phyloP scores from a whole-genome alignment of 2,113 vertebrate genomes.

The Scalopus aquaticus region DNA sequence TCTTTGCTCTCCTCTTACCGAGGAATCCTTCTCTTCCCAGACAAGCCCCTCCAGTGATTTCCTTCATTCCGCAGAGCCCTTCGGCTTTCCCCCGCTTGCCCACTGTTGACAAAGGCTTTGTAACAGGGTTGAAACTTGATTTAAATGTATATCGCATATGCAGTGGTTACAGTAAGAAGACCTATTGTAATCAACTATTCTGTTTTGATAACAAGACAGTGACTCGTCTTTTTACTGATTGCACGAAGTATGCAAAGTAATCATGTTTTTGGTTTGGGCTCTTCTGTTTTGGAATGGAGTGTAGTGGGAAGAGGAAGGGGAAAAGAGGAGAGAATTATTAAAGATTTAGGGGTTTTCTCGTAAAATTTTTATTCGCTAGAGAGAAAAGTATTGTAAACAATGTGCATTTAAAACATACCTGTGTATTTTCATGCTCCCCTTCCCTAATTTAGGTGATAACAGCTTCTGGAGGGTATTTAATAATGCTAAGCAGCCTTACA shows the following conservation, averaged over 20 bases:
- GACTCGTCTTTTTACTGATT: conserved; percentile 22
- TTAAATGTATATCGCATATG: background rate
- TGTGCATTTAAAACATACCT: conserved; percentile 37
- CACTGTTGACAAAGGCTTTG: conserved; percentile 72
- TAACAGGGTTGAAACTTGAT: conserved; percentile 59
- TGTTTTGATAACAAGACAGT: background rate
- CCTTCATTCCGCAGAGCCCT: background rate
- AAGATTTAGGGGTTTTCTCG: background rate
- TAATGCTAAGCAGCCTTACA: background rate
- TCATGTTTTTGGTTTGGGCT: conserved; percentile 28
- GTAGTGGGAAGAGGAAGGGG: background rate
- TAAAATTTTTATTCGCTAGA: conserved; percentile 32
- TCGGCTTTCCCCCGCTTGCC: conserved; percentile 27
- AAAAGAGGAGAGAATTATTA: background rate
- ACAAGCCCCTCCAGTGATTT: conserved; percentile 4
- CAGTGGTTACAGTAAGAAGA: background rate
- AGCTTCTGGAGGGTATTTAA: conserved; percentile 17
- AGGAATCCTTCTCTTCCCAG: background rate
- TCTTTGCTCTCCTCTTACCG: background rate
- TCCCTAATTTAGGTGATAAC: conserved; percentile 7
- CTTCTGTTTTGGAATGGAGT: conserved; percentile 53
- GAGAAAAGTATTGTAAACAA: conserved; percentile 52
- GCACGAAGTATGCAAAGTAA: conserved; percentile 57
- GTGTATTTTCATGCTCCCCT: background rate
- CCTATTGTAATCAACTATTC: background rate